Base-by-base conservation (phyloP, 2,797 vertebrate species). In the Labeo calbasu region DNA sequence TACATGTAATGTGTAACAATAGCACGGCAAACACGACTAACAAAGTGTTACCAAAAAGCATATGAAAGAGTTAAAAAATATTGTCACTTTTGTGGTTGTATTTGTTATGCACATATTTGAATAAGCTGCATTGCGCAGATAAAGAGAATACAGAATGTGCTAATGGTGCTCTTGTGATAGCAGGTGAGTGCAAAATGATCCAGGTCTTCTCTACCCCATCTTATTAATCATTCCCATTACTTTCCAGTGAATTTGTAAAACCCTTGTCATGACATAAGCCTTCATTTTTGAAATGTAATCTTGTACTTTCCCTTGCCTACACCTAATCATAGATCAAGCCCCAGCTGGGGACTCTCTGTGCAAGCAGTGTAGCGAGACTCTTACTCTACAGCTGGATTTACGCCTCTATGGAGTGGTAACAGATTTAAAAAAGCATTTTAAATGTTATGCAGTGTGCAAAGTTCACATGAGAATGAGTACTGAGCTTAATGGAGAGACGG, bases 351-450 rank as follows among this genome's bases (percentile, higher is more conserved):
- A 75, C 57, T 75, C 57, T 68, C 40, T 50, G 40, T 75, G 32
- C 65, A 69, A 80, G 65, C 65, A 55, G 50, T 70, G 36, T 43
- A 53, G 57, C 1, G 9, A 75, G 46, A 75, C 19, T 65, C 28
- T 13, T 25, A 46, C 46, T 76, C 50, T 55, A 68, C 72, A 21
- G 61, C 71, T 66, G 59, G 48, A 76, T 68, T 53, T 32, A 76
- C 46, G 81, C 32, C 59, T 68, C 71, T 76, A 15, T 53, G 61
- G 72, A 76, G 55, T n/a, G 43, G 50, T 46, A 40, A 76, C 59
- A 46, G n/a, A 57, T 82, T 82, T 75, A 65, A 82, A 81, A 81
- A n/a, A 57, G 69, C 55, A 75, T 82, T 73, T 75, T 21, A 53
- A 66, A 75, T 75, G 32, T 23, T 66, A 40, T 65, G 23, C 77